Conservation (phyloP, 1,140 invertebrate species). For the Eufriesea mexicana region DNA sequence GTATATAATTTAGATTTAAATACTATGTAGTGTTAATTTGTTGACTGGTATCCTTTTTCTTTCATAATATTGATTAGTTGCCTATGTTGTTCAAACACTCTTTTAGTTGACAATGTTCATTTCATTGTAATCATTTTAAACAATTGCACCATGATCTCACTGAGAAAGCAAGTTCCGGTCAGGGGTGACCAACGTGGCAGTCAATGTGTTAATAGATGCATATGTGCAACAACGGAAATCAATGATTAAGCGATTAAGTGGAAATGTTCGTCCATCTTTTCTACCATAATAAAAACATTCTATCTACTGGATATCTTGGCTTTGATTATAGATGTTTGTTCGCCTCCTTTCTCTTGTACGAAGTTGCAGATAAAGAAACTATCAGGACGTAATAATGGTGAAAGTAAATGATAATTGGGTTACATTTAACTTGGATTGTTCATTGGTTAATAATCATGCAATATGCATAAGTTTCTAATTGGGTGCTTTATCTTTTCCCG, state of each 20-base stretch:
- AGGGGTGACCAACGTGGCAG: no score
- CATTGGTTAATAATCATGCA: neutral
- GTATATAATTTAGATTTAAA: neutral
- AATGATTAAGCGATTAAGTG: neutral
- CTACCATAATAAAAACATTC: neutral
- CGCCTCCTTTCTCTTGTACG: no score
- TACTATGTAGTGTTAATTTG: neutral
- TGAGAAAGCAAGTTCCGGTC: no score
- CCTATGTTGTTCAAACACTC: no score
- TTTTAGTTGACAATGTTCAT: no score
- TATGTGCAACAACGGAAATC: neutral
- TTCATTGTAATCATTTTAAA: no score
- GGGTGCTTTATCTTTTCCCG: neutral
- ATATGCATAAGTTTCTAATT: neutral
- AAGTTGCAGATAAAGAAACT: neutral
- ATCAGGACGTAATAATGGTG: no score
- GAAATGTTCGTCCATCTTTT: neutral
- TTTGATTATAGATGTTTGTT: neutral
- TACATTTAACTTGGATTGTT: neutral
- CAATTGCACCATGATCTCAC: no score
- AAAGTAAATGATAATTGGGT: neutral
- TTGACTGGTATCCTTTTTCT: no score
- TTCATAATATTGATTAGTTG: no score
- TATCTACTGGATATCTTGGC: neutral
- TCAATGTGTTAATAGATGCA: no score